phyloP scores from a whole-genome alignment of 1,140 invertebrate species.

The Chlorops oryzae region DNA sequence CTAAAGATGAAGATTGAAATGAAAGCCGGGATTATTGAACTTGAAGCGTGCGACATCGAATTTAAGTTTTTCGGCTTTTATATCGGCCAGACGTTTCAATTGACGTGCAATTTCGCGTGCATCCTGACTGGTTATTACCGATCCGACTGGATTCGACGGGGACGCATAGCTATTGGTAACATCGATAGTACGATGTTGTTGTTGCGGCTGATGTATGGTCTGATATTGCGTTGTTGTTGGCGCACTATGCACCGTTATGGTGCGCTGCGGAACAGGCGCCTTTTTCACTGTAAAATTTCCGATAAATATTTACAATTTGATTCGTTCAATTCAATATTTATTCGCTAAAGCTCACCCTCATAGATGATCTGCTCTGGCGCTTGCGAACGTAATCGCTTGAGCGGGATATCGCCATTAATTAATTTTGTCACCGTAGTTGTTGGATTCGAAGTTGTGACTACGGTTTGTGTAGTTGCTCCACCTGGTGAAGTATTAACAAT shows the following conservation, averaged over 20 bases:
- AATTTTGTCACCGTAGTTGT: slow-evolving; percentile 26
- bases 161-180: slow-evolving; percentile 20
- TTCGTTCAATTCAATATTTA: not conserved
- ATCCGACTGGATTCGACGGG: not conserved
- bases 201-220: slow-evolving; percentile 12
- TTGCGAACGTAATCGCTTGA: slow-evolving; percentile 32
- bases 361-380: slow-evolving; percentile 39
- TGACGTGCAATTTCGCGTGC: slow-evolving; percentile 38
- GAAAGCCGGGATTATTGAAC: slow-evolving; percentile 45
- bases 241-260: too few species aligned
- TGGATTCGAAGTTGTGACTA: slow-evolving; percentile 12
- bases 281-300: slow-evolving; percentile 41
- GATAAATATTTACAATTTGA: too few species aligned
- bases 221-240: slow-evolving; percentile 16
- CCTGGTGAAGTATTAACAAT: not conserved
- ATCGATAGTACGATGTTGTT: slow-evolving; percentile 13
- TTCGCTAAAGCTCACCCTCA: slow-evolving; percentile 23
- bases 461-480: slow-evolving; percentile 8
- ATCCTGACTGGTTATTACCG: slow-evolving; percentile 24
- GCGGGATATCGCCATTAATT: slow-evolving; percentile 40
- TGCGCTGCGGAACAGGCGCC: slow-evolving; percentile 20
- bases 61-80: slow-evolving; percentile 41
- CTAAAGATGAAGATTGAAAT: slow-evolving; percentile 30
- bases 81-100: slow-evolving; percentile 39
- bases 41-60: slow-evolving; percentile 45